Base-by-base conservation (phyloP, 2,797 vertebrate species). In the Antrozous pallidus region DNA sequence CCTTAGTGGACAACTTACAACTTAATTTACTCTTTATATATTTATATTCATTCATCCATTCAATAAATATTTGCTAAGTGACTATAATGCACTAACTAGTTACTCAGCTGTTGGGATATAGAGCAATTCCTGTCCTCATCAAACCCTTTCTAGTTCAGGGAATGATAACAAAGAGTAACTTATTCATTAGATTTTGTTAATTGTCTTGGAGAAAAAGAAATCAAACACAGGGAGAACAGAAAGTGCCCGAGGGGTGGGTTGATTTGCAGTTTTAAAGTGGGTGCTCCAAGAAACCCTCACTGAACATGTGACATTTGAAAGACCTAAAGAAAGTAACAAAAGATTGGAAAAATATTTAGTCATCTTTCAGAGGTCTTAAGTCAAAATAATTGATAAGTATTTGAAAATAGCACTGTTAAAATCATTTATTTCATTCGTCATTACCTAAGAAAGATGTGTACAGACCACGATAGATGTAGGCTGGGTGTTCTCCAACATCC, bases 401-500 rank as follows among this genome's bases (percentile, higher is more conserved):
- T 81, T 95, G 31, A 56, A 83, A 69, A 70, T n/a, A 18, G 17
- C 33, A 79, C 8, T 38, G 40, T 61, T 28, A 33, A 69, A 92
- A 40, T 65, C 33, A 69, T 80, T 49, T 51, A 56, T 74, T 71
- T 33, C 17, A 49, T 51, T 56, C 54, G 36, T 18, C 18, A 51
- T 77, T 69, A 82, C 5, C 8, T 11, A 10, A 81, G 51, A 78
- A 20, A 9, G 9, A 18, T 47, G 4, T 10, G 1, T 36, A 38
- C 9, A 22, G 24, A 61, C 11, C 2, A 2, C 22, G 2, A 0
- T 28, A 14, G n/a, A 70, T 5, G 1, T 1, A 3, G 49, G n/a
- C 33, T 31, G 14, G 24, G 5, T 45, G 13, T 24, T 93, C 61
- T 70, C 8, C 3, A 74, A 33, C 49, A 49, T 7, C 33, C 0